Percentiles rank a stretch among this genome's conserved stretches.
These are phyloP conservation scores for Torymus auratus DNA, from an alignment of 2,888 invertebrate genomes.

Conservation along the genomic window DNA sequence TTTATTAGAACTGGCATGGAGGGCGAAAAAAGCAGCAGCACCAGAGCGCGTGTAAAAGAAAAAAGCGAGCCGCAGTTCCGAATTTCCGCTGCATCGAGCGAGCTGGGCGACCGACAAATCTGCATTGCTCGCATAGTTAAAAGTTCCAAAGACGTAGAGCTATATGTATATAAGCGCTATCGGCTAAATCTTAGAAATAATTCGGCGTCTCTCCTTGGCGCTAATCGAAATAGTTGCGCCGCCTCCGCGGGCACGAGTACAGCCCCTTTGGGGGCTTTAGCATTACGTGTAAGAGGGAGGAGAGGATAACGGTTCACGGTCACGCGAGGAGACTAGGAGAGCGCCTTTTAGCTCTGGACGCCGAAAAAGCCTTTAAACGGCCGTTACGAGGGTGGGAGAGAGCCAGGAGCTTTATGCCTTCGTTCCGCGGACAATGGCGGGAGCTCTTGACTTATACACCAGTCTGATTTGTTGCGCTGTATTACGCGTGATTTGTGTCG, in stretches of 20 bases:
- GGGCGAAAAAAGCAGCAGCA: too few relatives aligned
- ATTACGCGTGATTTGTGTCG: slow-evolving; percentile 22
- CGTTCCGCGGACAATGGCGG: background rate
- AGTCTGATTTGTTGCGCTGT: slow-evolving; percentile 24
- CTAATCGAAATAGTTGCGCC: slow-evolving; percentile 45
- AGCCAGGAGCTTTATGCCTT: slow-evolving; percentile 24
- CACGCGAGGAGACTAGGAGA: slow-evolving; percentile 50
- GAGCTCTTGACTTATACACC: slow-evolving; percentile 26
- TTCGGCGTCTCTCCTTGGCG: background rate
- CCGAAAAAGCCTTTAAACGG: slow-evolving; percentile 46
- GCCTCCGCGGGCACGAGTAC: background rate
- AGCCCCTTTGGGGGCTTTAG: slow-evolving; percentile 18
- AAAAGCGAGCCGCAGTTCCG: too few relatives aligned
- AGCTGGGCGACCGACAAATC: slow-evolving; percentile 45
- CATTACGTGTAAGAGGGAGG: slow-evolving; percentile 19
- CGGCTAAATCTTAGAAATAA: slow-evolving; percentile 29
- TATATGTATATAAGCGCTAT: too few relatives aligned
- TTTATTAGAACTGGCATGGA: too few relatives aligned
- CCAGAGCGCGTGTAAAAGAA: too few relatives aligned
- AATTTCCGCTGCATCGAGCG: slow-evolving; percentile 47
- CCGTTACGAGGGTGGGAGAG: slow-evolving; percentile 41
- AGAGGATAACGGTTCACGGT: slow-evolving; percentile 53
- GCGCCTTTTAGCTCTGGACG: slow-evolving; percentile 30
- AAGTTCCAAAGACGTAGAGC: background rate
- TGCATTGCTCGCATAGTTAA: slow-evolving; percentile 47